phyloP scores from a whole-genome alignment of 2,888 invertebrate genomes.

The Geophilus truncorum region DNA sequence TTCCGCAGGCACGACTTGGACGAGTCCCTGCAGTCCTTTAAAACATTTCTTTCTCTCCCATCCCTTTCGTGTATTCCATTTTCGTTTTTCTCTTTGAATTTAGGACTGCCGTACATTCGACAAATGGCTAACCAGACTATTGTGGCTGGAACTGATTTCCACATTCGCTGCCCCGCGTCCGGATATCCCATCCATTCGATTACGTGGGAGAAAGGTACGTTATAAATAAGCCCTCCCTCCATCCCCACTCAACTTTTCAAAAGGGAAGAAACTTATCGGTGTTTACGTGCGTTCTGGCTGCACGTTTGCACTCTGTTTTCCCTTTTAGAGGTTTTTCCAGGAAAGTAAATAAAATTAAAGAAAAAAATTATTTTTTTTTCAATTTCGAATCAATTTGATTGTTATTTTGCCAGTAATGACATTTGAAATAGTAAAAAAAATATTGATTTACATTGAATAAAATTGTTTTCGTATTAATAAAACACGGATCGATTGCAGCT shows the following conservation, averaged over 20 bases:
- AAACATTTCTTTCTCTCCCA: not conserved
- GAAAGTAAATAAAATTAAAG: no score
- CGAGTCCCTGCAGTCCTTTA: not conserved
- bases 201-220: conserved; percentile 83
- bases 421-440: no score
- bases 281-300: not conserved
- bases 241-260: not conserved
- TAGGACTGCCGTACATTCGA: conserved; percentile 81
- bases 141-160: conserved; percentile 80
- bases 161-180: conserved; percentile 88
- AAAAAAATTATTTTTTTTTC: no score
- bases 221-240: not conserved
- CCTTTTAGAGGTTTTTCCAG: not conserved
- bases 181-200: conserved; percentile 91
- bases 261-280: not conserved
- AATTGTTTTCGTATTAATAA: no score
- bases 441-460: no score
- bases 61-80: not conserved
- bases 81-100: conserved; percentile 28
- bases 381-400: no score
- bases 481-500: not conserved
- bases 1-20: not conserved
- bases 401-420: no score
- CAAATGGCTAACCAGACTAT: conserved; percentile 91
- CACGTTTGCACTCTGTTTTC: not conserved